Evolutionary conservation across 2,888 invertebrate species (phyloP), one percentile per base, ranked within the genome.

Genomic region (Athetis lepigone): DNA sequence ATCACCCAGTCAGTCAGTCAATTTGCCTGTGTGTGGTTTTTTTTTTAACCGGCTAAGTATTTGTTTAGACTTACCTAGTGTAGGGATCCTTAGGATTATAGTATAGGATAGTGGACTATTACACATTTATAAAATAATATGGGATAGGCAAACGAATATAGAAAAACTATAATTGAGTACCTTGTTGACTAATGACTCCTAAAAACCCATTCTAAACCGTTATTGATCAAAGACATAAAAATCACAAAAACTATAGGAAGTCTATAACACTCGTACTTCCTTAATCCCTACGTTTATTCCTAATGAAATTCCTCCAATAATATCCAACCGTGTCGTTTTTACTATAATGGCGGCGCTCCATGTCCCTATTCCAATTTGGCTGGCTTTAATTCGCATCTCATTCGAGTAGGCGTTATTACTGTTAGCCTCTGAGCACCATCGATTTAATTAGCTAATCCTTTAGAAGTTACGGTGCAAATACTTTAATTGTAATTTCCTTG

Each of bases 371-470:
- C 60, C 56, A 76, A 76, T 73, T 73, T 61, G 50, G 65, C 27
- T 60, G 56, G 49, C 66, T 76, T 66, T 61, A 76, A 73, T 73
- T 66, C 77, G 56, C 51, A 61, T 71, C 49, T 73, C 57, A 76
- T 76, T 76, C 55, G 57, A 47, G 74, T 79, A 60, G 74, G 77
- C 67, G 66, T 77, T 65, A 69, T 69, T 63, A 75, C 77, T 67
- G 61, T 59, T 74, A 79, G 63, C 68, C 68, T 67, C 40, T 64
- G 69, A 69, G 64, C 64, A 79, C 76, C 77, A 78, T 76, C 59
- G 64, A 79, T 77, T 80, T 77, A 80, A 77, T 77, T 80, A 66
- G 69, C 68, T 60, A 77, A 75, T 77, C 75, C 75, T 72, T 65
- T 58, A 49, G 49, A 62, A 63, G 70, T 61, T 65, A 62, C 75